phyloP scores from a whole-genome alignment of 1,140 invertebrate species.

The Xylocopa sonorina region DNA sequence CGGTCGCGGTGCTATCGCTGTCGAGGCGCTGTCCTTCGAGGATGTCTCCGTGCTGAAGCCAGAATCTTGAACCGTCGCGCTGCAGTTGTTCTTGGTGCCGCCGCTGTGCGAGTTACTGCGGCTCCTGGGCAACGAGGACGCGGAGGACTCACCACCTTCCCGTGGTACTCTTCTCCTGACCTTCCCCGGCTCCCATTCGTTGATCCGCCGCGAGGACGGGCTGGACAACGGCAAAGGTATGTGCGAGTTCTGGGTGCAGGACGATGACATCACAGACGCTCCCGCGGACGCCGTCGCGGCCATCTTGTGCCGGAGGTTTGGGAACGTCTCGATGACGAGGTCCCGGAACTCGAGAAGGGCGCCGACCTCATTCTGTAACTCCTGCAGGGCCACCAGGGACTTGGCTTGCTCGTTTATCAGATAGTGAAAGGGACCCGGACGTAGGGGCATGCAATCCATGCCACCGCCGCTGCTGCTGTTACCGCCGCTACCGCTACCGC shows the following conservation, averaged over 20 bases:
- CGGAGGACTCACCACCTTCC: conserved; percentile 76
- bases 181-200: conserved; percentile 90
- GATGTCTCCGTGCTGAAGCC: conserved; percentile 92
- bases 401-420: conserved; percentile 92
- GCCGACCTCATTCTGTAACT: conserved; percentile 95
- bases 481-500: conserved; percentile 78
- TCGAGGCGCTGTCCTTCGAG: conserved; percentile 88
- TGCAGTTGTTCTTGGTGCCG: conserved; percentile 81
- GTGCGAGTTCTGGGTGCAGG: conserved; percentile 69
- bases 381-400: conserved; percentile 89
- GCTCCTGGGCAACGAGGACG: conserved; percentile 84
- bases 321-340: conserved; percentile 95
- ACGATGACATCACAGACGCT: conserved; percentile 75
- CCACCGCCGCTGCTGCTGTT: conserved; percentile 82
- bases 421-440: conserved; percentile 88
- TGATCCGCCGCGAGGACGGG: conserved; percentile 74
- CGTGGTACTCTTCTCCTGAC: conserved; percentile 85
- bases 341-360: conserved; percentile 93
- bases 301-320: conserved; percentile 92
- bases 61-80: conserved; percentile 89
- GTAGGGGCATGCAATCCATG: conserved; percentile 88
- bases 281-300: conserved; percentile 79
- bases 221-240: conserved; percentile 75
- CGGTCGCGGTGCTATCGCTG: conserved; percentile 73
- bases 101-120: conserved; percentile 86